Base-by-base conservation (phyloP, 2,797 vertebrate species). In the Clarias laeviceps region DNA sequence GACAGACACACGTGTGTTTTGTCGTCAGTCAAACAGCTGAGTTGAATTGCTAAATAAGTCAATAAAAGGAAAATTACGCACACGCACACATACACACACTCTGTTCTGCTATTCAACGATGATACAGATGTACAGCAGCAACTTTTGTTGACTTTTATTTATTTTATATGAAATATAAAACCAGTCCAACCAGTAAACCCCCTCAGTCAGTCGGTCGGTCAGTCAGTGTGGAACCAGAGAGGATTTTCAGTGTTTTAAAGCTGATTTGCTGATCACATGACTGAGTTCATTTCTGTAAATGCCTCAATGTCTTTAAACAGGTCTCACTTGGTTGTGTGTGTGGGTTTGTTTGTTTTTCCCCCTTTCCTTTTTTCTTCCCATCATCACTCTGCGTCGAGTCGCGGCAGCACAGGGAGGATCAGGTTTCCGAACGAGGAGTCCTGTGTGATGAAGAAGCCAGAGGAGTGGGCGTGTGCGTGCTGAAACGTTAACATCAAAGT, bases 401-500 rank as follows among this genome's bases (percentile, higher is more conserved):
- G 96, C 29, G 98, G 98, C 87, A 99, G 90, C 61, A 99, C 98
- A 18, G 97, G 98, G 88, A 99, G 97, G 94, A 99, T 99, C 85
- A 99, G 97, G 92, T 99, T 99, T 91, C 98, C 98, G 91, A 99
- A 99, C 0, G 98, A 97, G 15, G 98, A 99, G 91, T 99, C 97
- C 92, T 99, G 98, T 7, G 98, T 99, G 94, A 99, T 99, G 95
- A 99, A 99, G 94, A 98, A 99, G 90, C 97, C 98, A 12, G 97
- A 97, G 3, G 97, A 99, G 91, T 99, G 98, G 82, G 94, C 96
- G 1, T 99, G 97, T 4, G 97, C 98, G 0, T 99, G 98, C 97
- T 97, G 92, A 45, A 93, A 92, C 40, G 29, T 29, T 3, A 61
- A 22, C 22, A 77, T 54, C 15, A 17, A 15, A 15, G 24, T 27